Evolutionary conservation across 2,113 vertebrate genomes (phyloP).

Genomic region (Geococcyx californianus): DNA sequence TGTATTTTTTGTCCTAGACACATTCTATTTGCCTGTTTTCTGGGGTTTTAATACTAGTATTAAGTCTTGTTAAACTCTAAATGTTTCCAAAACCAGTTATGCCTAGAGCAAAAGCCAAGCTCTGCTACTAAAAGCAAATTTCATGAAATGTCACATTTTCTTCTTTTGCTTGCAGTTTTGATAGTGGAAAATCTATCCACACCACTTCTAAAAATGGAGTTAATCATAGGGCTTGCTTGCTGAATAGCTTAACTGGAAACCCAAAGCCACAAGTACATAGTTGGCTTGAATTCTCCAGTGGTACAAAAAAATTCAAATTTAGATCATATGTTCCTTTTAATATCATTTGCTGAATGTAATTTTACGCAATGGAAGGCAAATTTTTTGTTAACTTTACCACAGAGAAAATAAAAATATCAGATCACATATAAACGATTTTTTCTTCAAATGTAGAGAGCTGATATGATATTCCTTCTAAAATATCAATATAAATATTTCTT

Average conservation of each 20-base stretch:
- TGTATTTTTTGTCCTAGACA: not conserved
- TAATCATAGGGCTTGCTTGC: conserved; percentile 65
- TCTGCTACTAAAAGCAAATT: not conserved
- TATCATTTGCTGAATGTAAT: not conserved
- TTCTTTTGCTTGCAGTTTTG: conserved; percentile 41
- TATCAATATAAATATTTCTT: no score
- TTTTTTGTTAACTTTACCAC: not conserved
- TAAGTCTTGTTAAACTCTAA: not conserved
- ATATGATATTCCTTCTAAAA: not conserved
- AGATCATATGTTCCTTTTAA: not conserved
- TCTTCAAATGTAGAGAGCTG: not conserved
- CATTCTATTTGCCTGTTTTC: not conserved
- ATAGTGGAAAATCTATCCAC: conserved; percentile 54
- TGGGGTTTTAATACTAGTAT: not conserved
- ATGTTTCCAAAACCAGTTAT: not conserved
- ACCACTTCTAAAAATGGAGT: conserved; percentile 63
- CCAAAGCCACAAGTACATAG: conserved; percentile 21
- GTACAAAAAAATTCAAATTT: conserved; percentile 22
- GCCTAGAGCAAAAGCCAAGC: not conserved
- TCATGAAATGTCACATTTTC: not conserved
- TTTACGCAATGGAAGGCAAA: not conserved
- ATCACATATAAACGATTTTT: not conserved
- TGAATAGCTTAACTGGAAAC: conserved; percentile 39
- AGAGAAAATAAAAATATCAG: not conserved
- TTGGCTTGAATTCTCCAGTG: conserved; percentile 10